phyloP scores from a whole-genome alignment of 2,797 vertebrate genomes.

The Catharus ustulatus region DNA sequence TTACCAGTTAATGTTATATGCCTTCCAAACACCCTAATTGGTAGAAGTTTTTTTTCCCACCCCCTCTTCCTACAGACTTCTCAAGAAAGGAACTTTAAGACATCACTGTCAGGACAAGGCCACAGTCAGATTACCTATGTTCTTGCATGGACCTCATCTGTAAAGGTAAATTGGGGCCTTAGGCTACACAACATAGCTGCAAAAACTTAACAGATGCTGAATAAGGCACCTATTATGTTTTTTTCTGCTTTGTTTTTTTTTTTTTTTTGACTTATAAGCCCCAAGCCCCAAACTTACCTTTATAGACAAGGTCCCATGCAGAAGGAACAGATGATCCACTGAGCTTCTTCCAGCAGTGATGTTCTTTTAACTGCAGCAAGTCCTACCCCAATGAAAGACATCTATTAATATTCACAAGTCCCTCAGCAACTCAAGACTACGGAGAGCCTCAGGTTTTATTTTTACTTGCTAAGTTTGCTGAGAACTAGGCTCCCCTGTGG shows the following conservation, averaged over 20 bases:
- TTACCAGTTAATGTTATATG: constrained; percentile 19
- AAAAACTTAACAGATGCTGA: constrained; percentile 74
- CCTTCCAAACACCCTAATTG: neutral
- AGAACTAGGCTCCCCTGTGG: neutral
- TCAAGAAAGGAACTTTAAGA: constrained; percentile 36
- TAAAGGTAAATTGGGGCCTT: constrained; percentile 71
- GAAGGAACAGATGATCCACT: constrained; percentile 66
- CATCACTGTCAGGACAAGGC: constrained; percentile 61
- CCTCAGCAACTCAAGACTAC: constrained; percentile 21
- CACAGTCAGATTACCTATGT: constrained; percentile 51
- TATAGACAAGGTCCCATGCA: constrained; percentile 72
- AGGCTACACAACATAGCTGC: constrained; percentile 59
- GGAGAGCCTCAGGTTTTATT: constrained; percentile 49
- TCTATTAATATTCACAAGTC: constrained; percentile 62
- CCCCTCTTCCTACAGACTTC: constrained; percentile 45
- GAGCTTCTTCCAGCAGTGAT: constrained; percentile 65
- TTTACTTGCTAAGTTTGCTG: neutral
- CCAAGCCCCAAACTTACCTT: constrained; percentile 72
- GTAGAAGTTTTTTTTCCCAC: constrained; percentile 18
- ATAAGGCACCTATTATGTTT: constrained; percentile 70
- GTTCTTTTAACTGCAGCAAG: constrained; percentile 64
- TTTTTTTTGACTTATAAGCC: constrained; percentile 36
- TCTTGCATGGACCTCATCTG: constrained; percentile 72
- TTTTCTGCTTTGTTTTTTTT: constrained; percentile 38
- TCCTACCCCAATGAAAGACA: constrained; percentile 73